Evolutionary conservation across 2,797 vertebrate species (phyloP).

Genomic region (Sparidentex hasta): DNA sequence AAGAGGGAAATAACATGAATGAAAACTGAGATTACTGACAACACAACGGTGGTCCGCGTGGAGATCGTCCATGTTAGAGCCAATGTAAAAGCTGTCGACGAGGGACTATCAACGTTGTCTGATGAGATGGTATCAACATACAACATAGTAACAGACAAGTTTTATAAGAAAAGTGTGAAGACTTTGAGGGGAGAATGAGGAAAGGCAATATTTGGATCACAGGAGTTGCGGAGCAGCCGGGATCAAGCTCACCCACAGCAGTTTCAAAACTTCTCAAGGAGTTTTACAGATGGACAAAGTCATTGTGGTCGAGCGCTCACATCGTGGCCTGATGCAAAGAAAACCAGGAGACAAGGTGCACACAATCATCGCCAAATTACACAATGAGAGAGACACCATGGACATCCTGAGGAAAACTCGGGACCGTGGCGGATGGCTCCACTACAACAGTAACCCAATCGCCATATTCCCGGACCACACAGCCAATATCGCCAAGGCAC

Average conservation of each 20-base stretch:
- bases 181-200: conserved; percentile 5
- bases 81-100: background rate
- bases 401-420: background rate
- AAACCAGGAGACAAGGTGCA: background rate
- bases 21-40: background rate
- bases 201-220: background rate
- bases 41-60: background rate
- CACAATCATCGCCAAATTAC: background rate
- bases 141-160: background rate
- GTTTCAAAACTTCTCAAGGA: background rate
- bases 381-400: background rate
- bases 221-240: background rate
- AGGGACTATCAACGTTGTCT: background rate
- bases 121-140: background rate
- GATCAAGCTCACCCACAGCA: background rate
- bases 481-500: background rate
- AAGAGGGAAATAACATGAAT: background rate
- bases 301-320: background rate
- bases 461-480: conserved; percentile 1
- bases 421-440: background rate
- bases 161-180: background rate
- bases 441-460: background rate
- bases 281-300: background rate
- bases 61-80: background rate
- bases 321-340: background rate